Evolutionary conservation across 1,140 invertebrate genomes (phyloP).

Genomic region (Leptinotarsa lineolata): DNA sequence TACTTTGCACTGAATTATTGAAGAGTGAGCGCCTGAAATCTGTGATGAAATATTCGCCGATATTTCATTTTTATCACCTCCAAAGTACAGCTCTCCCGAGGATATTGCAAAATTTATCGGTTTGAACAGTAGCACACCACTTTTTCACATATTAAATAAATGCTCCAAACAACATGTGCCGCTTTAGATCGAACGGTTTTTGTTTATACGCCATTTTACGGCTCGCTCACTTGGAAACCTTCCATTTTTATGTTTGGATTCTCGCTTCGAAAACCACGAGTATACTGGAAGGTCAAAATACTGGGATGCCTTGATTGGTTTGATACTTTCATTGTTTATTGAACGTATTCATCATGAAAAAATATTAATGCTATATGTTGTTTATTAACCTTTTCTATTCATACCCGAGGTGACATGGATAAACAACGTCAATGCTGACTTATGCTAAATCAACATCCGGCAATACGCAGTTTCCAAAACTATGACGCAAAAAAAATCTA

Average conservation of each 20-base stretch:
- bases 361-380: no score
- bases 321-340: no score
- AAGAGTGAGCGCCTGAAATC: background rate
- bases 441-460: no score
- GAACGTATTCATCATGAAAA: no score
- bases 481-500: no score
- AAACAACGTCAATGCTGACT: no score
- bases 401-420: no score
- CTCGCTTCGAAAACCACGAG: background rate
- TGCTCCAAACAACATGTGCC: background rate
- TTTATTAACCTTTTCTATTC: no score
- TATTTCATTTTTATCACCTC: constrained; percentile 8
- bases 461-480: no score
- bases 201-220: background rate
- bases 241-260: background rate
- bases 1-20: background rate
- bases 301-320: no score
- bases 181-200: background rate
- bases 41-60: background rate
- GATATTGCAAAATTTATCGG: constrained; percentile 6
- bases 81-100: background rate
- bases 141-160: constrained; percentile 4
- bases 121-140: background rate
- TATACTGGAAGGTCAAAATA: no score
- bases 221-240: background rate